phyloP scores from a whole-genome alignment of 2,797 vertebrate species.

The Dendrocincla fuliginosa region DNA sequence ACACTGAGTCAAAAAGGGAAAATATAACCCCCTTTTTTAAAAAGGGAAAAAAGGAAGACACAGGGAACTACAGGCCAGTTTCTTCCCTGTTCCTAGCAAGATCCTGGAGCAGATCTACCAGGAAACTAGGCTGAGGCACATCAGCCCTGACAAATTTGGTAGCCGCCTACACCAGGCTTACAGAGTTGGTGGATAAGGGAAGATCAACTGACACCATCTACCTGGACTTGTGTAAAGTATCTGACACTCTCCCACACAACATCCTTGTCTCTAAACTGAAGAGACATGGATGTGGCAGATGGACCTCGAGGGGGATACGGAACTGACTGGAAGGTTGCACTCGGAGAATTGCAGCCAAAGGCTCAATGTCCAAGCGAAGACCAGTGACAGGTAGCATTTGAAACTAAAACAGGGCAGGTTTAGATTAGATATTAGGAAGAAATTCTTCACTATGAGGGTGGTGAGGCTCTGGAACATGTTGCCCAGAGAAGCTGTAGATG shows the following conservation, averaged over 20 bases:
- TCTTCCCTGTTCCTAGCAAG: not conserved
- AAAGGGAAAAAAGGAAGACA: not conserved
- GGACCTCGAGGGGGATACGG: not conserved
- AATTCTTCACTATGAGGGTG: not conserved
- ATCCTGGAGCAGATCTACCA: not conserved
- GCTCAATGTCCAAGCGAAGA: not conserved
- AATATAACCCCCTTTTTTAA: not conserved
- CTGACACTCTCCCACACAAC: not conserved
- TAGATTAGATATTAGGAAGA: not conserved
- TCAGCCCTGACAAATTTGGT: not conserved
- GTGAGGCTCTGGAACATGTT: not conserved
- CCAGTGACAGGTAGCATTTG: not conserved
- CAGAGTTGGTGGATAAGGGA: not conserved
- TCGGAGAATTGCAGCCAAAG: not conserved
- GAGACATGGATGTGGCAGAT: not conserved
- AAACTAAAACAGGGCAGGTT: not conserved
- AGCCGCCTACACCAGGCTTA: not conserved
- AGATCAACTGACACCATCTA: not conserved
- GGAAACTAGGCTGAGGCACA: not conserved
- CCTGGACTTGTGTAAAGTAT: not conserved
- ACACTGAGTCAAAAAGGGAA: not conserved
- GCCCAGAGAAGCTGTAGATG: not conserved
- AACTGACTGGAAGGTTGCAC: not conserved
- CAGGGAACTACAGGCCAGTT: not conserved
- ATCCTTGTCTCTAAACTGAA: not conserved